Evolutionary conservation across 2,888 invertebrate species (phyloP).

Genomic region (Iselma pallidipennis): DNA sequence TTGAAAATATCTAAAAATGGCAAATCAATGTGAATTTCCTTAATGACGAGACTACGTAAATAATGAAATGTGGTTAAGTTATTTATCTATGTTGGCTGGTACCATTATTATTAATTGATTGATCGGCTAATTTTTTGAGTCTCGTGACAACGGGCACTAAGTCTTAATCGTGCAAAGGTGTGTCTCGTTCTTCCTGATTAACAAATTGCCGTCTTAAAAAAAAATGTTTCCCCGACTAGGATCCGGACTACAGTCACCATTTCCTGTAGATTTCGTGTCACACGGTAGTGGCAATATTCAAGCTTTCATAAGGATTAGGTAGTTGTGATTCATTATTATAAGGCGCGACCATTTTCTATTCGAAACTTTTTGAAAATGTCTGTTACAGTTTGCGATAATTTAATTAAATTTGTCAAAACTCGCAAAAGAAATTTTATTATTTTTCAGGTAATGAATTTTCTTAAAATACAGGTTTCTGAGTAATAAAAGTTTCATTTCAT

Average conservation of each 20-base stretch:
- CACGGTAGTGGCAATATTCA: constrained; percentile 48
- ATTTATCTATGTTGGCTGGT: constrained; percentile 16
- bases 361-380: background rate
- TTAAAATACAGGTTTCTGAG: constrained; percentile 30
- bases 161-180: constrained; percentile 51
- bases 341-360: constrained; percentile 22
- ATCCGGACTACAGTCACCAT: constrained; percentile 52
- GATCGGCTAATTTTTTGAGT: constrained; percentile 43
- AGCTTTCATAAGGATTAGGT: constrained; percentile 53
- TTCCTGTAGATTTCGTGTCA: constrained; percentile 53
- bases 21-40: constrained; percentile 7
- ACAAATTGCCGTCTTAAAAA: constrained; percentile 53
- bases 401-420: constrained; percentile 16
- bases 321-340: constrained; percentile 47
- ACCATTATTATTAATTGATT: constrained; percentile 40
- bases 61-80: constrained; percentile 16
- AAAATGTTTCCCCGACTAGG: constrained; percentile 50
- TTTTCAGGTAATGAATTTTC: constrained; percentile 24
- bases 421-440: constrained; percentile 9
- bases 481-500: constrained; percentile 48
- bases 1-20: background rate
- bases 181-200: constrained; percentile 55
- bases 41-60: constrained; percentile 9
- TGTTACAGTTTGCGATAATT: background rate
- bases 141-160: constrained; percentile 53